Base-by-base conservation (phyloP, 2,113 vertebrate species). In the Gasterosteus nipponicus region DNA sequence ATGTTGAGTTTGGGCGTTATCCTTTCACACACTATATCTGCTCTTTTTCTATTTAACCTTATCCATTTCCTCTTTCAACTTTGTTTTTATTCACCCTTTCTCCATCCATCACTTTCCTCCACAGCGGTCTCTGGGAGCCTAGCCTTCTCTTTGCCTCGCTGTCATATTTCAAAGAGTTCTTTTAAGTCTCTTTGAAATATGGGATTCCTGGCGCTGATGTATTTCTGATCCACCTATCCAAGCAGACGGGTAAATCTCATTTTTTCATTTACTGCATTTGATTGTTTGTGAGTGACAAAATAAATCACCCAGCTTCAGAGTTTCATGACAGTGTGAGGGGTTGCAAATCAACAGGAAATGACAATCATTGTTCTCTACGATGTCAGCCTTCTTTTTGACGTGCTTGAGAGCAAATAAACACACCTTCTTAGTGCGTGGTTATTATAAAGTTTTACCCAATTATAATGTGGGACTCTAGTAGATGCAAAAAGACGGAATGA, bases 261-360 rank as follows among this genome's bases (percentile, higher is more conserved):
- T 62, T 78, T 76, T 80, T 31, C 73, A 46, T 46, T 59, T 29
- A n/a, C 31, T 46, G 56, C 19, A n/a, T 22, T 59, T 80, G 77
- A 87, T 77, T 4, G 16, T n/a, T 6, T 57, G 11, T 75, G 80
- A 87, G 57, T 81, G 68, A 72, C 38, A 16, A 69, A 74, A 83
- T 87, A 62, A 88, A 87, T 88, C 62, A 82, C 47, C 5, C 38
- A 65, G 56, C 26, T 19, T 33, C 44, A 57, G 59, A 75, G 35
- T 82, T 85, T 81, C 18, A 83, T 69, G 69, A 66, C 69, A 3
- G 66, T 46, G 10, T 51, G 18, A 29, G 29, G n/a, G 35, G 67
- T 5, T 41, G 22, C 6, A 66, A 69, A 73, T 71, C 26, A 70
- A 44, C 46, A 63, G 31, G 49, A 29, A 18, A 33, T 15, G 26